Evolutionary conservation across 2,888 invertebrate species (phyloP).

Genomic region (Allophyes oxyacanthae): DNA sequence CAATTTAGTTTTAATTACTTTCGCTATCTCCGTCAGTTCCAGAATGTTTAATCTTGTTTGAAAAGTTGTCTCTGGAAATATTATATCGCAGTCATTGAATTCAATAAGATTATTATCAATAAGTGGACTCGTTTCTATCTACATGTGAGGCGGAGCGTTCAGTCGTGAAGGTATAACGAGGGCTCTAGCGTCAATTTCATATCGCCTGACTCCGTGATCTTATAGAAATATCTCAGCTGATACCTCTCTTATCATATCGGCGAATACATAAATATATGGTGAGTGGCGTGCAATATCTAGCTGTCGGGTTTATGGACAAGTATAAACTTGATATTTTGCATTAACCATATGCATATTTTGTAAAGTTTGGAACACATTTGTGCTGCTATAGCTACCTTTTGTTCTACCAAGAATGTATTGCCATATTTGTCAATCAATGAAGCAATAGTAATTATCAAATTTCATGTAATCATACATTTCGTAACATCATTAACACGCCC

Average conservation of each 20-base stretch:
- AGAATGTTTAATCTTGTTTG: constrained; percentile 28
- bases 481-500: not conserved
- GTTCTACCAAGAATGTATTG: too few relatives aligned
- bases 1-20: constrained; percentile 49
- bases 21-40: constrained; percentile 20
- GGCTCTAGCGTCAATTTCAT: constrained; percentile 32
- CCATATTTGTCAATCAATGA: too few relatives aligned
- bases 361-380: too few relatives aligned
- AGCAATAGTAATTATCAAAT: too few relatives aligned
- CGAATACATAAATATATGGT: constrained; percentile 41
- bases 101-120: constrained; percentile 48
- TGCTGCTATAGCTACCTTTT: too few relatives aligned
- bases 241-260: constrained; percentile 35
- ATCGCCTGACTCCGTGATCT: constrained; percentile 31
- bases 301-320: constrained; percentile 30
- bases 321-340: not conserved
- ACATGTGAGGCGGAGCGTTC: constrained; percentile 44
- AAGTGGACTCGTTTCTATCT: constrained; percentile 44
- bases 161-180: constrained; percentile 53
- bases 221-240: constrained; percentile 42
- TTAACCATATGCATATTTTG: too few relatives aligned
- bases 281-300: constrained; percentile 33
- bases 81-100: constrained; percentile 16
- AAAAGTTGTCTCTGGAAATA: constrained; percentile 12
- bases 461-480: not conserved